Evolutionary conservation across 2,888 invertebrate species (phyloP), one percentile per base, ranked within the genome.

Genomic region (Amiota minor): DNA sequence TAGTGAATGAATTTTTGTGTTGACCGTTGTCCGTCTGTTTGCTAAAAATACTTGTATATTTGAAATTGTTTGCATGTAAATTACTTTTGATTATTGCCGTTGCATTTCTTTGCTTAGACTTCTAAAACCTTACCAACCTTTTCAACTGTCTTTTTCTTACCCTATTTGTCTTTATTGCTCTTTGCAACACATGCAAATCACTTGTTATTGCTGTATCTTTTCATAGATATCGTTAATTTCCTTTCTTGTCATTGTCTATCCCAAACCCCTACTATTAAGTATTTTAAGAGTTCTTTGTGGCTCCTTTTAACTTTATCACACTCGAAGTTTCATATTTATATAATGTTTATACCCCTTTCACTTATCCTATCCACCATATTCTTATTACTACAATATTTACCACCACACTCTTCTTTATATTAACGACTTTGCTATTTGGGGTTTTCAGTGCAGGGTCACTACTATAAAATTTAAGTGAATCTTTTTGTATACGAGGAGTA

Each of bases 21-120:
- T 55, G 46, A 59, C 20, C 55, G 20, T 14, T 23, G 45, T 62
- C 47, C 64, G 23, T 50, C 68, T 77, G 75, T 70, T 75, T 79
- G 67, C 35, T 68, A 12, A 59, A n/a, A 50, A 71, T 71, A n/a
- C n/a, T n/a, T n/a, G n/a, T n/a, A 80, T 83, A 71, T 78, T 80
- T 77, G 78, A 80, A 84, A 82, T 83, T 80, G 80, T 81, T 77
- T 80, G 83, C 83, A 84, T 84, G 83, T 81, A 83, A 83, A 83
- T 83, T 80, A 81, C 83, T 76, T 80, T 20, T 84, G 84, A 83
- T 83, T 83, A 82, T 68, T 68, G 35, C 4, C 53, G 47, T 23
- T 68, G 53, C 67, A 68, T 53, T 68, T 67, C 50, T 67, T 46
- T 4, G 11, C 20, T 59, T 59, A 20, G 59, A 11, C 12, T 9